Conservation (phyloP, 2,113 vertebrate species). For the Gavia stellata region DNA sequence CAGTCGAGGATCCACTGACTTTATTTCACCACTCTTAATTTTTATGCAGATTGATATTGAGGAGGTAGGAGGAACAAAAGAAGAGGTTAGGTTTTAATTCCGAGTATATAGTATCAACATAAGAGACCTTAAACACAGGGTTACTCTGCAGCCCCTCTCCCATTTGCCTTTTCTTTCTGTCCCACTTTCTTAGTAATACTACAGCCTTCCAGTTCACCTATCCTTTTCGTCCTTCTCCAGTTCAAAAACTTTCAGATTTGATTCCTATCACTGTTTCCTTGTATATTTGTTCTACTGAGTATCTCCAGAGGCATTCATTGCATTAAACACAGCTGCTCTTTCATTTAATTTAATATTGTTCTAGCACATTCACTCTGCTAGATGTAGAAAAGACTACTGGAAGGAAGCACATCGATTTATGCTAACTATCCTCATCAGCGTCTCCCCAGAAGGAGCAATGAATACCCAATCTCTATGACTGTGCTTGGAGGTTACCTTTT, state of each 20-base stretch:
- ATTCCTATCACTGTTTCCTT: not conserved
- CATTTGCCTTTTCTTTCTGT: not conserved
- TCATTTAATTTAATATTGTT: not conserved
- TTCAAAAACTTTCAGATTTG: not conserved
- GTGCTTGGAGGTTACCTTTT: not conserved
- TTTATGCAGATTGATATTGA: not conserved
- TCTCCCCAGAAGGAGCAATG: not conserved
- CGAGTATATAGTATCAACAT: not conserved
- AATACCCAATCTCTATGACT: not conserved
- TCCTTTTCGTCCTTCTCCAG: not conserved
- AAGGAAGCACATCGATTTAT: not conserved
- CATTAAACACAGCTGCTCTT: not conserved
- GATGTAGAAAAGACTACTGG: not conserved
- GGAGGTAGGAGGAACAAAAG: not conserved
- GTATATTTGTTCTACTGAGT: not conserved
- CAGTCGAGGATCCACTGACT: slow-evolving; percentile 90
- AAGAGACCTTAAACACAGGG: not conserved
- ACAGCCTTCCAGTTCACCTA: not conserved
- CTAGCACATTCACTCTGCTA: not conserved
- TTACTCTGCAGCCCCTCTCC: not conserved
- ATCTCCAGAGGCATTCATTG: not conserved
- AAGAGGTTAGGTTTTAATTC: not conserved
- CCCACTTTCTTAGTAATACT: not conserved
- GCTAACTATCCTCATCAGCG: not conserved
- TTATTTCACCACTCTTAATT: slow-evolving; percentile 87